Evolutionary conservation across 2,113 vertebrate genomes (phyloP).

Genomic region (Ceratotherium simum): DNA sequence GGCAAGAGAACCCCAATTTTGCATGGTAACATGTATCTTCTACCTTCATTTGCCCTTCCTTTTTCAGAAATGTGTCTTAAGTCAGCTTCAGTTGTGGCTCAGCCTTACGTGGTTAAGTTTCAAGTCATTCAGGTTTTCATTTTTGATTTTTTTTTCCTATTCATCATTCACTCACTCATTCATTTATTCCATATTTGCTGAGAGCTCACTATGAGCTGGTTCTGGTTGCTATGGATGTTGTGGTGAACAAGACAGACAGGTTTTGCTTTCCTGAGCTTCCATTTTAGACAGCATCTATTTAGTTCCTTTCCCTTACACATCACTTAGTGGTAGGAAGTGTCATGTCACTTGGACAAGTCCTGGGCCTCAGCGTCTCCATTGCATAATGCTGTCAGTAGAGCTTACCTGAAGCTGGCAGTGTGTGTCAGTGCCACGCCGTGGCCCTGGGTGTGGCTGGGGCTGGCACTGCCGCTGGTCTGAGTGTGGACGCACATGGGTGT

Average conservation of each 20-base stretch:
- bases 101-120: neutral
- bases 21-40: neutral
- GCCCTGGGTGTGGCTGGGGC: neutral
- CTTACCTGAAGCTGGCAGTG: no score
- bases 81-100: neutral
- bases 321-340: neutral
- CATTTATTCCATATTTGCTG: neutral
- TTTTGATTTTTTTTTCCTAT: neutral
- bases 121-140: neutral
- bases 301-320: neutral
- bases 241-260: neutral
- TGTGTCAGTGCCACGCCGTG: neutral
- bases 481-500: rapidly evolving
- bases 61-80: neutral
- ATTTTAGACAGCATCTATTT: neutral
- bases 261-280: neutral
- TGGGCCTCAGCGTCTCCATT: neutral
- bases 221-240: neutral
- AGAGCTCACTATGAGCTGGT: neutral
- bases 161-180: neutral
- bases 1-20: no score
- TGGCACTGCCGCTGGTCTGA: neutral
- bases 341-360: neutral
- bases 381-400: neutral
- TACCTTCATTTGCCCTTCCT: neutral